phyloP scores from a whole-genome alignment of 2,113 vertebrate species.

The Phainopepla nitens region DNA sequence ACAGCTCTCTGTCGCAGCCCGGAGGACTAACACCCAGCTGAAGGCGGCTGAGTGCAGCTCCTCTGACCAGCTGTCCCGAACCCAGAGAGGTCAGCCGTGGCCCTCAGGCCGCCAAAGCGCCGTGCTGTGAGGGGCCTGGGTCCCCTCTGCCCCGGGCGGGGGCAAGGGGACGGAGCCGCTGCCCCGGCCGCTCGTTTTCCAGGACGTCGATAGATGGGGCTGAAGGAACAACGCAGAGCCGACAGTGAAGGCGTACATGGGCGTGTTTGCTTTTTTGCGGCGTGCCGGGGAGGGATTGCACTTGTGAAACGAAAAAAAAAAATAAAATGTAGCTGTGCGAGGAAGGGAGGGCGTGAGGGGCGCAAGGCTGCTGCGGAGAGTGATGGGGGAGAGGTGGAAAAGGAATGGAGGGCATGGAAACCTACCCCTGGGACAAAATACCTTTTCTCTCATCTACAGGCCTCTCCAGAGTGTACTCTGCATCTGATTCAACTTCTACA shows the following conservation, averaged over 20 bases:
- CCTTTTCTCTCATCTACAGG: neutral
- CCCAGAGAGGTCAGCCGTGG: neutral
- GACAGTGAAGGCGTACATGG: fast-evolving
- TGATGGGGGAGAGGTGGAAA: neutral
- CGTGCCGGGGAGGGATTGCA: neutral
- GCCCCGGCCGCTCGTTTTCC: neutral
- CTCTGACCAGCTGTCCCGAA: neutral
- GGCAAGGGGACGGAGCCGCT: neutral
- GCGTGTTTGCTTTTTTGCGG: neutral
- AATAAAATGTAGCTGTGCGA: neutral
- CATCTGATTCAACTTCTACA: neutral
- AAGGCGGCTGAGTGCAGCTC: fast-evolving
- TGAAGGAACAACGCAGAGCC: neutral
- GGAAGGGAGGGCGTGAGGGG: neutral
- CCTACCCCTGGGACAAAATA: neutral
- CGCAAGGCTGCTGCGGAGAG: neutral
- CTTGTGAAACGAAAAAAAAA: neutral
- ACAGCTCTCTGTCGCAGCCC: neutral
- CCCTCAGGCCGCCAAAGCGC: neutral
- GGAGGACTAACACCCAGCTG: neutral
- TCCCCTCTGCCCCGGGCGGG: neutral
- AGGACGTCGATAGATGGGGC: neutral
- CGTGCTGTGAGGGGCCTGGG: neutral
- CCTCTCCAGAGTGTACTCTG: neutral
- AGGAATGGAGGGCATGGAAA: neutral